These are phyloP conservation scores for Tribolium madens DNA, from an alignment of 1,140 invertebrate species.

Conservation along the genomic window DNA sequence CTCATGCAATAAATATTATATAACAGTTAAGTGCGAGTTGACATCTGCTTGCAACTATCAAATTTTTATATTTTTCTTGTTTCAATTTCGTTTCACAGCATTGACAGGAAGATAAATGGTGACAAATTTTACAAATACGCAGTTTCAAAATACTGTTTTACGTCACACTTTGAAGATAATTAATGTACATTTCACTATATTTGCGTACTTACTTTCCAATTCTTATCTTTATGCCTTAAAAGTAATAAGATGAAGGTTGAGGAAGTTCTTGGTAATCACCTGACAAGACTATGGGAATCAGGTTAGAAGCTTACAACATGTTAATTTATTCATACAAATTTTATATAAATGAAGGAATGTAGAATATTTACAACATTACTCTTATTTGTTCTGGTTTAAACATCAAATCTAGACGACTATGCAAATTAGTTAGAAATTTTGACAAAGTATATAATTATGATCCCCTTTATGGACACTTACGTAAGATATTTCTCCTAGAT, in stretches of 20 bases:
- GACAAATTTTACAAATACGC: slow-evolving; percentile 2
- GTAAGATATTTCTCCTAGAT: too few relatives aligned
- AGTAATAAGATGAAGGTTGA: not conserved
- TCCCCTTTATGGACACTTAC: too few relatives aligned
- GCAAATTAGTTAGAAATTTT: too few relatives aligned
- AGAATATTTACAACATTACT: too few relatives aligned
- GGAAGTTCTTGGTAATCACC: not conserved
- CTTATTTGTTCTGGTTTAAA: too few relatives aligned
- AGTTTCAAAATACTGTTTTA: slow-evolving; percentile 9
- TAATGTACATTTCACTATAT: not conserved
- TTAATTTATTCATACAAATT: not conserved
- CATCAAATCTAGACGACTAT: too few relatives aligned
- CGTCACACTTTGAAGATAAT: slow-evolving; percentile 2
- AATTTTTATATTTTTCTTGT: not conserved
- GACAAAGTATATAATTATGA: too few relatives aligned
- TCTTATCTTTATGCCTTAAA: slow-evolving; percentile 1
- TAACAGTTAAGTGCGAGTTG: slow-evolving; percentile 5
- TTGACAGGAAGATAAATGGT: not conserved
- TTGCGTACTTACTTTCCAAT: slow-evolving; percentile 3
- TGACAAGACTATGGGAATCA: slow-evolving; percentile 8
- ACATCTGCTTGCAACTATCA: not conserved
- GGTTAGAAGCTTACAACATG: not conserved
- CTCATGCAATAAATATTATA: slow-evolving; percentile 26
- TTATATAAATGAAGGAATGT: too few relatives aligned
- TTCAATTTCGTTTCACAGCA: not conserved